Evolutionary conservation across 30 jellyfish, hydroid and myxozoan species (phyloP), one percentile per base, ranked within the genome.

Genomic region (Aurelia sp.): DNA sequence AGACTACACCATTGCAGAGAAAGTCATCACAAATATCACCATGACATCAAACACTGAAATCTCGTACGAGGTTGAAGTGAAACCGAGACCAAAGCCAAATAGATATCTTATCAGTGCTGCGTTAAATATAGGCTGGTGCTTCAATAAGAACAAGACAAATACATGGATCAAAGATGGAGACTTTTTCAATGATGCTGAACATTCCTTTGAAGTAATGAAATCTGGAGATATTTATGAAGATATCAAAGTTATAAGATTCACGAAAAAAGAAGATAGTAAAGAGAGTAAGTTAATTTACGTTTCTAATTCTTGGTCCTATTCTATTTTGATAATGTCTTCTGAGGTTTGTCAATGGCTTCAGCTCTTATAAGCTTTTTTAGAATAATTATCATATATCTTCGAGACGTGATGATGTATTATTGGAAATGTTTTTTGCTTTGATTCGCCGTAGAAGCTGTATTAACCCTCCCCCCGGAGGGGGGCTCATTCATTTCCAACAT

Each of bases 51-150:
- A 76, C 23, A 63, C 76, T 18, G 63, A 30, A 37, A 41, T 76
- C 66, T 77, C 77, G 4, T 76, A 58, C 20, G 86, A 76, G 44
- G 53, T 76, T 35, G 41, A 57, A 6, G 63, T 76, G 86, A 76
- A 76, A 41, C 86, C 86, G 76, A 76, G 86, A 51, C 86, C 86
- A 57, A 59, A 48, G 65, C 63, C 86, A 15, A 76, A 74, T 19
- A 74, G 62, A 18, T 76, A 76, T 21, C 86, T 76, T 31, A 66
- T 76, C 20, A 74, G 63, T n/a, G 86, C 73, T 30, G 76, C 63
- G 22, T 48, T 76, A 52, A 76, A 76, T 55, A 51, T 69, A 59
- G 86, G 86, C 66, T 76, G 86, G 86, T 76, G 86, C 66, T 76
- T 74, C 37, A 50, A 33, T 2, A 74, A 59, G 2, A 10, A 74